These are phyloP conservation scores for Heliconius charithonia DNA, from an alignment of 2,888 invertebrate genomes.

Conservation along the genomic window DNA sequence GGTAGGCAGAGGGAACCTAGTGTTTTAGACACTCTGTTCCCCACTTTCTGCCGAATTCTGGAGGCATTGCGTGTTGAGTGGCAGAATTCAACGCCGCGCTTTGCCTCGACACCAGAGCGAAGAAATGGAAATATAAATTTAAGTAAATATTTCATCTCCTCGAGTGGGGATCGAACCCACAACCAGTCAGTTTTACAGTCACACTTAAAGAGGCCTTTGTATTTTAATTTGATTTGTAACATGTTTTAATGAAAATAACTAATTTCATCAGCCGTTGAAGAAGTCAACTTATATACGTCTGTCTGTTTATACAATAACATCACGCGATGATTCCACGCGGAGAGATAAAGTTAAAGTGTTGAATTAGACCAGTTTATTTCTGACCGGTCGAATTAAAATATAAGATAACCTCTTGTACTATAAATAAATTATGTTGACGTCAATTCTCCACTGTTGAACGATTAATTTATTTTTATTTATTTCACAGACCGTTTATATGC, in stretches of 20 bases:
- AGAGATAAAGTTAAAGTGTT: constrained; percentile 56
- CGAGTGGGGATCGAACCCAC: no score
- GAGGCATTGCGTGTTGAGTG: no score
- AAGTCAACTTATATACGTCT: constrained; percentile 14
- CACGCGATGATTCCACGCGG: constrained; percentile 53
- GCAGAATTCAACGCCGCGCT: no score
- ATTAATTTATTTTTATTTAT: constrained; percentile 11
- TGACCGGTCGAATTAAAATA: constrained; percentile 53
- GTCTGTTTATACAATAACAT: constrained; percentile 47
- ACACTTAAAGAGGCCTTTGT: no score
- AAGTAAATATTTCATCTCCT: no score
- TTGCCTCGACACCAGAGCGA: no score
- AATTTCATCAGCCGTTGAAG: constrained; percentile 48
- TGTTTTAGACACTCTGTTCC: no score
- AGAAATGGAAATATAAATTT: no score
- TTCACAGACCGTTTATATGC: not conserved
- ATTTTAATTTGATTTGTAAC: not conserved
- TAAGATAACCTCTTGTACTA: constrained; percentile 60
- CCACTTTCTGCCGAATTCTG: no score
- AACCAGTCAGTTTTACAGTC: no score
- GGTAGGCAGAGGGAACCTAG: no score
- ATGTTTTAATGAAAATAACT: constrained; percentile 26
- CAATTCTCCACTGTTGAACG: constrained; percentile 52
- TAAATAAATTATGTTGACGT: constrained; percentile 41
- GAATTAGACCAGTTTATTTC: constrained; percentile 63